Base-by-base conservation (phyloP, 37 sponge, comb jelly and placozoan species). In the Theonella swinhoei region DNA sequence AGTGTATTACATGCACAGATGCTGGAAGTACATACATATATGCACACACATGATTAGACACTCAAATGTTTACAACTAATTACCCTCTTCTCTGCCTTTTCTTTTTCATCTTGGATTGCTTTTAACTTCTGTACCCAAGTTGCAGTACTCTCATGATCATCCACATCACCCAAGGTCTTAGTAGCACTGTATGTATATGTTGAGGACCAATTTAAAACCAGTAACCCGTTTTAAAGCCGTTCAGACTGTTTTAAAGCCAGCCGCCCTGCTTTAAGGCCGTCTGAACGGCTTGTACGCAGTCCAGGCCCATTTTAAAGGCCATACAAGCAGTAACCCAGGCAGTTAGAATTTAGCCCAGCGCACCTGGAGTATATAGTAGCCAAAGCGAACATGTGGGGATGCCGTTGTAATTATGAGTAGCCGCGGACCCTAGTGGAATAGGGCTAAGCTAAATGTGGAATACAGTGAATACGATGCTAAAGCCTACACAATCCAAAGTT, bases 121-220 rank as follows among this genome's bases (percentile, higher is more conserved):
- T 84, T 85, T 72, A 88, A 90, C 69, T 70, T 90, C 19, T 66
- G 63, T 17, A 96, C 87, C 97, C 97, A 96, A 11, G 67, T 24
- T 5, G 59, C 24, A 0, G 94, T 75, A 60, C 72, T 64, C 42
- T 92, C 90, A 4, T 88, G 88, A 25, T 41, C 77, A 42, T 62
- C 62, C 0, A 65, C 85, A 20, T 88, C 87, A 9, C 90, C 91
- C 36, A 93, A 58, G 17, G 73, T 68, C 70, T 76, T 76, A 30
- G 82, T 77, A 54, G 80, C 43, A 58, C 89, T 92, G 89, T 36
- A 34, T 1, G 31, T 30, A 47, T 47, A 47, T 47, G 54, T 47
- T 47, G 54, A 22, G 25, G 38, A 54, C 35, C 19, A 41, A 2
- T 47, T 7, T 47, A 47, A 47, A 47, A 47, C 54, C 54, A 47